Conservation (phyloP, 1,140 invertebrate species). For the Ladona fulva region DNA sequence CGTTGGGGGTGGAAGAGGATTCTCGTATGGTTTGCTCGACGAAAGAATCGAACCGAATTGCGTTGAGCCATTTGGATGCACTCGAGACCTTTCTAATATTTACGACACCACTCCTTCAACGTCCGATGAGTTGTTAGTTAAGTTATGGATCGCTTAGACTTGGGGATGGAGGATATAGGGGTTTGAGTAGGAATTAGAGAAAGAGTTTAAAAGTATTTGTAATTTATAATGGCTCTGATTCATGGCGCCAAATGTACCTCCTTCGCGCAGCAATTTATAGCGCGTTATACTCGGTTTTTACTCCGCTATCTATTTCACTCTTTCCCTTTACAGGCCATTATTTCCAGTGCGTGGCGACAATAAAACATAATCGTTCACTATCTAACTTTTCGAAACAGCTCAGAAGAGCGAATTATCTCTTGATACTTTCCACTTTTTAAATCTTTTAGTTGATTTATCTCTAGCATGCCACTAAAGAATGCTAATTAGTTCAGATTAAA, state of each 20-base stretch:
- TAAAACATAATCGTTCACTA: neutral
- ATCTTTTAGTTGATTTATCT: too few relatives aligned
- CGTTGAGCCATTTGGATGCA: too few relatives aligned
- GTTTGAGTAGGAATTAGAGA: neutral
- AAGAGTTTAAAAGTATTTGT: neutral
- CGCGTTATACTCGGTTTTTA: neutral
- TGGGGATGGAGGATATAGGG: neutral
- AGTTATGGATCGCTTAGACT: neutral
- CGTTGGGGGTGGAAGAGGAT: neutral
- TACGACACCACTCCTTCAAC: neutral
- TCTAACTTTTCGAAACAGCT: neutral
- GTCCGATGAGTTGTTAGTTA: neutral
- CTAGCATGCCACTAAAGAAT: too few relatives aligned
- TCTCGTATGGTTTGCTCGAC: too few relatives aligned
- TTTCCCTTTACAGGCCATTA: neutral
- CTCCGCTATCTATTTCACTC: too few relatives aligned
- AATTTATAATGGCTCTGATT: neutral
- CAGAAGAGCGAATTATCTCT: too few relatives aligned
- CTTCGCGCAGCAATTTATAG: neutral
- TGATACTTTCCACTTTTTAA: too few relatives aligned
- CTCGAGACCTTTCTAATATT: neutral
- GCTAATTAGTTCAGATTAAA: too few relatives aligned
- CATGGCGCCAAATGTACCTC: neutral
- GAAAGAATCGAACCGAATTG: too few relatives aligned
- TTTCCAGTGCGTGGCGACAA: neutral